Evolutionary conservation across 2,888 invertebrate species (phyloP), one percentile per base, ranked within the genome.

Genomic region (Esperia sulphurella): DNA sequence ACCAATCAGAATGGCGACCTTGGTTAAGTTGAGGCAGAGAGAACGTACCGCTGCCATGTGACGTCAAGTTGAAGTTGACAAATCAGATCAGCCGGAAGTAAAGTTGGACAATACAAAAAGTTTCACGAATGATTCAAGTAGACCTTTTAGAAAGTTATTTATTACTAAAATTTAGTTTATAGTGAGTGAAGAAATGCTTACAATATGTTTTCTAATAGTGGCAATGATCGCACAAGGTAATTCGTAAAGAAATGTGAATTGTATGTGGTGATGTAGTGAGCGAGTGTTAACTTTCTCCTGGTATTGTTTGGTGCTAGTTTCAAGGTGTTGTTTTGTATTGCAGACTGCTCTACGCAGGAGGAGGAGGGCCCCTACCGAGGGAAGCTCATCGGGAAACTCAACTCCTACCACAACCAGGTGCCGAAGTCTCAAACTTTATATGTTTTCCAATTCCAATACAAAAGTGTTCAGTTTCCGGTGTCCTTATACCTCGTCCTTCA

Each of bases 331-430:
- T 2, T 2, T 33, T 3, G 8, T 10, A 49, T 83, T 83, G 28
- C 74, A 88, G 88, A 75, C 48, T 78, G 80, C 53, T 67, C 58
- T 42, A 76, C 86, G n/a, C 87, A 91, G 33, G 93, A 94, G 40
- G 92, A 92, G 37, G 93, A 93, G 35, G 94, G 94, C 0, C 94
- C 94, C 5, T 96, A 96, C 71, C 91, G 90, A 51, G 97, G 97
- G 43, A 95, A 94, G 79, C 93, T 92, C 61, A 86, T 97, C 49
- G 97, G 97, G 6, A 95, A 95, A 81, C 83, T 97, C 41, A 97
- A 97, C 81, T 95, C 97, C 0, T 97, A 97, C 73, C 96, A 97
- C 79, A 97, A 97, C 76, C 96, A 92, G 84, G 92, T 91, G 21
- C n/a, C n/a, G n/a, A n/a, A n/a, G n/a, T n/a, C n/a, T n/a, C n/a